Base-by-base conservation (phyloP, 2,797 vertebrate genomes). In the Malurus leucopterus region DNA sequence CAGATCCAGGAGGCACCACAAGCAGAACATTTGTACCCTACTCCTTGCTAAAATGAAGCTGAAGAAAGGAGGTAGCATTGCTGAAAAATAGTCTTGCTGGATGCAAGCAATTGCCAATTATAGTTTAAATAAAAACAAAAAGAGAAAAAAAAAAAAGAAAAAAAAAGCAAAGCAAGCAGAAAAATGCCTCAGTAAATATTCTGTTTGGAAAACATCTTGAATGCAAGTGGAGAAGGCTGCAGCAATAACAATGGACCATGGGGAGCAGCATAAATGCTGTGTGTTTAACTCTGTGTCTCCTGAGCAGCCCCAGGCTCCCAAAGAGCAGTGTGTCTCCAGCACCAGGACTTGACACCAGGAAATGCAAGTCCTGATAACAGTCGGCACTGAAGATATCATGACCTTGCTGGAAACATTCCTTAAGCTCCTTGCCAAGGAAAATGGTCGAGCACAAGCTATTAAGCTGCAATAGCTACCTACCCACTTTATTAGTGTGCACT, bases 391-490 rank as follows among this genome's bases (percentile, higher is more conserved):
- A 92, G 83, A n/a, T 70, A 89, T 11, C 59, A 62, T 50, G 88
- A 86, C 71, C 70, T 75, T 5, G 15, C 70, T 95, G 91, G 89
- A 94, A 94, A 84, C 7, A 5, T 47, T 91, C 70, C 87, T 89
- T 50, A 34, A 89, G 46, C 12, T 76, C 61, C 53, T n/a, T 92
- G 93, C 92, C 93, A 93, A 89, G 49, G 53, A 84, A 84, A 89
- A 93, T 40, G 89, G 87, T 67, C 0, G 2, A 67, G 89, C 54
- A 32, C 18, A 73, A 72, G 90, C 91, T 82, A 92, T 93, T 93
- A 90, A 77, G 81, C 84, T 64, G 77, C 89, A 76, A 79, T 54
- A 90, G 43, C 84, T 93, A 92, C 91, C 90, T 91, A 58, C 81
- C 61, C 86, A 68, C 80, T 95, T 94, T 54, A 94, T 95, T 95